Conservation (phyloP, 2,888 invertebrate species). For the Heliconius hortense region DNA sequence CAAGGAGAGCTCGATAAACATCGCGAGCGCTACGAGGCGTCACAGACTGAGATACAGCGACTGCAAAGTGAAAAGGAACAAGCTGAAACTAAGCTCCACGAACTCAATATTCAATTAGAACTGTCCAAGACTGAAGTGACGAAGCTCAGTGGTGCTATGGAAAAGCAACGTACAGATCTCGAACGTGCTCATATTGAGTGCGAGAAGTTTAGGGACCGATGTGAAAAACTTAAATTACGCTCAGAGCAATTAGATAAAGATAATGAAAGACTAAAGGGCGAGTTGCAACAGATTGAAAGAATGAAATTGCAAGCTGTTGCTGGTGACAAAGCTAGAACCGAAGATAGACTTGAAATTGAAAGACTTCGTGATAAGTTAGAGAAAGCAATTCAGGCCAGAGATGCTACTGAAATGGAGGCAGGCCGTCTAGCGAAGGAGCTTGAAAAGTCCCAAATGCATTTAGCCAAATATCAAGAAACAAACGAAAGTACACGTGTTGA, state of each 20-base stretch:
- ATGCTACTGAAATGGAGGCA: constrained; percentile 92
- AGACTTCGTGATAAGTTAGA: constrained; percentile 92
- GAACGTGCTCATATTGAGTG: constrained; percentile 94
- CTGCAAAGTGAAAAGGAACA: constrained; percentile 84
- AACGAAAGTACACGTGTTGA: constrained; percentile 92
- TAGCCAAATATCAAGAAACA: constrained; percentile 91
- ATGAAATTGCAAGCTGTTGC: constrained; percentile 86
- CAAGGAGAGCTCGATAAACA: constrained; percentile 88
- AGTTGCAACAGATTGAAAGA: constrained; percentile 87
- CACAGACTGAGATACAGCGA: constrained; percentile 88
- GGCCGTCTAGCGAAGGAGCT: constrained; percentile 91
- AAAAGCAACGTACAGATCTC: constrained; percentile 89
- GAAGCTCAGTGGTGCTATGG: constrained; percentile 88
- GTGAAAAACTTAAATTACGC: constrained; percentile 90
- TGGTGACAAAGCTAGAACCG: constrained; percentile 84
- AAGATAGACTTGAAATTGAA: constrained; percentile 90
- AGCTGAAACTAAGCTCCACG: constrained; percentile 87
- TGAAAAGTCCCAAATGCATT: constrained; percentile 92
- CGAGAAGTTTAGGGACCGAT: constrained; percentile 92
- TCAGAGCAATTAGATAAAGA: constrained; percentile 86
- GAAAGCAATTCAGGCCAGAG: constrained; percentile 90
- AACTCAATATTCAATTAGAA: constrained; percentile 90
- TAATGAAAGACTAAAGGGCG: constrained; percentile 75
- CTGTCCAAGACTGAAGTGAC: constrained; percentile 89
- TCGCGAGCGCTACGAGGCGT: constrained; percentile 88